Percentiles rank a stretch among this genome's conserved stretches.
Conservation (phyloP, 2,888 invertebrate genomes). For the Nebria brevicollis region DNA sequence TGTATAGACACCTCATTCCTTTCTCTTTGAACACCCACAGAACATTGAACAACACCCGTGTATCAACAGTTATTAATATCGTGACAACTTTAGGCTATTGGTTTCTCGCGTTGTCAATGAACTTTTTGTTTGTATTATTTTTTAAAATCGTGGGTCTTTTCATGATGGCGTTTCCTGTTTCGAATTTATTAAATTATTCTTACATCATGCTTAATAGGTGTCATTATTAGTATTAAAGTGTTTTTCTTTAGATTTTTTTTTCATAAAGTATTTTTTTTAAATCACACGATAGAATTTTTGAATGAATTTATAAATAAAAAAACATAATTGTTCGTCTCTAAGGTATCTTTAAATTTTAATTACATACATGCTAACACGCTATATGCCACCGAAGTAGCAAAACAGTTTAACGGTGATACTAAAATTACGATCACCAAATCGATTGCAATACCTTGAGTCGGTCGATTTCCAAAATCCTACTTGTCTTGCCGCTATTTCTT, state of each 20-base stretch:
- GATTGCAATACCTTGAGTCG: neutral
- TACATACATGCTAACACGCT: neutral
- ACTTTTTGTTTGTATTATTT: neutral
- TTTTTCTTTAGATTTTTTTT: neutral
- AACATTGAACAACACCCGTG: neutral
- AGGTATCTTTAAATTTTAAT: neutral
- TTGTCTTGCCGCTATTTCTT: neutral
- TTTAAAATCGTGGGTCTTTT: neutral
- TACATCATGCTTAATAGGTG: neutral
- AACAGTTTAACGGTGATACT: too few species aligned
- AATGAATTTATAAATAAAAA: neutral
- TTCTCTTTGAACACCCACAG: neutral
- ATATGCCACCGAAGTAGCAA: too few species aligned
- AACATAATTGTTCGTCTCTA: neutral
- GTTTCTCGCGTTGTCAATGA: neutral
- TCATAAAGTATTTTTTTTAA: neutral
- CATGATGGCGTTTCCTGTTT: neutral
- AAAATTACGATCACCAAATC: too few species aligned
- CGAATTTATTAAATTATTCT: neutral
- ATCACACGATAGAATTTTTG: neutral
- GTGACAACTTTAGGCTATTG: neutral
- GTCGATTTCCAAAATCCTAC: neutral
- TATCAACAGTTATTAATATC: neutral
- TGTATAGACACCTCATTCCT: neutral
- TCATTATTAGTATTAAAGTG: neutral